These are phyloP conservation scores for Helicoverpa zea DNA, from an alignment of 1,140 invertebrate species.

Conservation along the genomic window DNA sequence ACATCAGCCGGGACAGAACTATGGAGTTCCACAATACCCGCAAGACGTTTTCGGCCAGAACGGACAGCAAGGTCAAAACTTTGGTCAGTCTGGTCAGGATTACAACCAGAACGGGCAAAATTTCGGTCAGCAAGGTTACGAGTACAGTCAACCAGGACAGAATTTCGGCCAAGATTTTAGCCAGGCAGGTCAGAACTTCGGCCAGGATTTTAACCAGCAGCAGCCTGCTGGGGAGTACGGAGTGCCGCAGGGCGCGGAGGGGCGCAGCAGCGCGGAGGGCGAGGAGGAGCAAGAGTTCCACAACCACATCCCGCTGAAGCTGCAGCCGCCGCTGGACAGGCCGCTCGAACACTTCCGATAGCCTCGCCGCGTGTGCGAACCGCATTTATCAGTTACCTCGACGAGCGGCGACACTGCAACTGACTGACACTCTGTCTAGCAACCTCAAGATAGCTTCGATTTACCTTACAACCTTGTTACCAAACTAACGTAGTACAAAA, in stretches of 20 bases:
- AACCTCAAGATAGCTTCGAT: neutral
- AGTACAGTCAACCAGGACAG: slow-evolving; percentile 47
- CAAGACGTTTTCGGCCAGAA: slow-evolving; percentile 59
- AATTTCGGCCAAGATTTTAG: slow-evolving; percentile 54
- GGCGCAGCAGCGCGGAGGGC: slow-evolving; percentile 68
- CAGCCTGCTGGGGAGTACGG: slow-evolving; percentile 71
- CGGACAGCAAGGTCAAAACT: slow-evolving; percentile 64
- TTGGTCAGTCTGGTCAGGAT: slow-evolving; percentile 65
- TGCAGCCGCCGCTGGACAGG: slow-evolving; percentile 78
- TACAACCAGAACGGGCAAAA: slow-evolving; percentile 66
- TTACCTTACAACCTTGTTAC: too few species aligned
- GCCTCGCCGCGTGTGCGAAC: neutral
- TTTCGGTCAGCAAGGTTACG: slow-evolving; percentile 51
- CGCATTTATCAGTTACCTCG: slow-evolving; percentile 45
- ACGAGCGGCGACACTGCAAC: slow-evolving; percentile 13
- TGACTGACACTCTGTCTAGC: neutral
- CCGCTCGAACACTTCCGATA: slow-evolving; percentile 81
- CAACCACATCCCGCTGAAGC: slow-evolving; percentile 79
- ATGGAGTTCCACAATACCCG: slow-evolving; percentile 66
- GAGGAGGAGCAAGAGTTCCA: slow-evolving; percentile 69
- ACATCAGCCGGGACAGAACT: slow-evolving; percentile 66
- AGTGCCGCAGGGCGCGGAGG: slow-evolving; percentile 67
- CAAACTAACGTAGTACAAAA: too few species aligned
- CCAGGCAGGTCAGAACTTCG: slow-evolving; percentile 58
- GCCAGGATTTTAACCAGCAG: slow-evolving; percentile 53